Conservation (phyloP, 2,888 invertebrate genomes). For the Saturnia pavonia region DNA sequence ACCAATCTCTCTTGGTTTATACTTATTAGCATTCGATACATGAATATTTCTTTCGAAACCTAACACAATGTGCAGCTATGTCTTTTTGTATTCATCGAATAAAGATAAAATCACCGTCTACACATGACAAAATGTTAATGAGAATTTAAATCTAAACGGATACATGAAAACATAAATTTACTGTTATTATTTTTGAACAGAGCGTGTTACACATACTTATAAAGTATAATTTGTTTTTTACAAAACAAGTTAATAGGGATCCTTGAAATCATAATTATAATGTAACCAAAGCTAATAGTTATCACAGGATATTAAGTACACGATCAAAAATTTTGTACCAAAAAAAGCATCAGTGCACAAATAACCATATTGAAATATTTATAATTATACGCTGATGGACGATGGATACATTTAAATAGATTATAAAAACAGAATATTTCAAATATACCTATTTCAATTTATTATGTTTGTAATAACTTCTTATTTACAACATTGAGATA, state of each 20-base stretch:
- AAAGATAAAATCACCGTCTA: conserved; percentile 59
- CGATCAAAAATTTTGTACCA: too few species aligned
- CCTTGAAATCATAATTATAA: background rate
- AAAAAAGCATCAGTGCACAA: too few species aligned
- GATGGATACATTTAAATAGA: background rate
- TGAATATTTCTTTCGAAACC: conserved; percentile 62
- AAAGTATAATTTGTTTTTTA: background rate
- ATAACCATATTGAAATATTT: background rate
- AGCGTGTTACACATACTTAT: background rate
- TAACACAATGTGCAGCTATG: conserved; percentile 67
- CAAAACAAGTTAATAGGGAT: background rate
- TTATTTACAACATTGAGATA: background rate
- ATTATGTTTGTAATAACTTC: background rate
- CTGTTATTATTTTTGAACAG: background rate
- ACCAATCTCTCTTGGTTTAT: conserved; percentile 18
- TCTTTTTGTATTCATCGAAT: conserved; percentile 57
- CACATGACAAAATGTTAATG: conserved; percentile 55
- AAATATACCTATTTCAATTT: background rate
- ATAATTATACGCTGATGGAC: background rate
- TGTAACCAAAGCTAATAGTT: too few species aligned
- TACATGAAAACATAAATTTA: conserved; percentile 23
- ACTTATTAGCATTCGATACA: conserved; percentile 63
- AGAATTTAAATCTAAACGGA: conserved; percentile 47
- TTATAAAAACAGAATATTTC: background rate
- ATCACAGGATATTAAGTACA: too few species aligned